Base-by-base conservation (phyloP, 1,140 invertebrate genomes). In the Araneus ventricosus region DNA sequence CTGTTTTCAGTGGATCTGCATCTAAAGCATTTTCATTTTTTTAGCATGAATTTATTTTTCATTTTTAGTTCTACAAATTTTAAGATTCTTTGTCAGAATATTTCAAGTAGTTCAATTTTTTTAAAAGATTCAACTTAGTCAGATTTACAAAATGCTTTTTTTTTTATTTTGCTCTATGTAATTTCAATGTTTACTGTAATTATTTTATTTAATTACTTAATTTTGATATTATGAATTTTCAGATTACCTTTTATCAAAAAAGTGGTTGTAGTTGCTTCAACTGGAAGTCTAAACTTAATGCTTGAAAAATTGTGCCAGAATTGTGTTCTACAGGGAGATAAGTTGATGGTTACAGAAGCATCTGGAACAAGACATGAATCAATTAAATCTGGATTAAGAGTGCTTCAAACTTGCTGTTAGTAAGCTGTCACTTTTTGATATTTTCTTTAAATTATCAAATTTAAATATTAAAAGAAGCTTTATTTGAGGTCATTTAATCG, bases 301-400 rank as follows among this genome's bases (percentile, higher is more conserved):
- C 79, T 94, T 39, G 94, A 94, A 34, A 92, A 95, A 41, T 70
- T 95, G 37, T 63, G 93, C 94, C 87, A 59, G 45, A 82, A 94
- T 94, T 93, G 34, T 92, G n/a, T 94, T 94, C n/a, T 95, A 94
- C 70, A 75, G 37, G 70, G 34, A 34, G 59, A 92, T 94, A 85
- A 75, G 93, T 84, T 95, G 17, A 94, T 80, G 41, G 92, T 96
- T 61, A 95, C 95, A 17, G 92, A 94, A 82, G 96, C 96, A 24
- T 94, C 93, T 30, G 27, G 45, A 2, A 95, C 95, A 14, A 94
- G 96, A 59, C 96, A 96, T 93, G 94, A 95, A 45, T 96, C 96
- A 7, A 96, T 96, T 63, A 94, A 94, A 92, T 95, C 95, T 93
- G 96, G 95, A 37, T 67, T 96, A 27, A 94, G 94, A 59, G 94